Conservation (phyloP, 2,113 vertebrate genomes). For the Sigmodon hispidus region DNA sequence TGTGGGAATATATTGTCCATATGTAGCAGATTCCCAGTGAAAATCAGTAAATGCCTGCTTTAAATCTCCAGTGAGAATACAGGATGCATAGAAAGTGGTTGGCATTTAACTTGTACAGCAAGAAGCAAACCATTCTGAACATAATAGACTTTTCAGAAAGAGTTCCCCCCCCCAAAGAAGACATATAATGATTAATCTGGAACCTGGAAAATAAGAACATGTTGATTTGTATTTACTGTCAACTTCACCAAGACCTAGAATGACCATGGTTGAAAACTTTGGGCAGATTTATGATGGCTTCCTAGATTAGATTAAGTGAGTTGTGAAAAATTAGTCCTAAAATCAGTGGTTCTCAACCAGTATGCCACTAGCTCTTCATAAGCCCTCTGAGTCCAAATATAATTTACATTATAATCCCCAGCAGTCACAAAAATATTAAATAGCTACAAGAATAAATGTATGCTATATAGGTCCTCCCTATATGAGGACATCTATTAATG, state of each 20-base stretch:
- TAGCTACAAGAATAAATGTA: not conserved
- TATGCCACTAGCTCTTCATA: accelerated
- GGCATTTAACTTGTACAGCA: not conserved
- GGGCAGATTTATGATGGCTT: not conserved
- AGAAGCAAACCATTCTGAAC: not conserved
- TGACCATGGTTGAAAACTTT: not conserved
- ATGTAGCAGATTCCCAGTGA: not conserved
- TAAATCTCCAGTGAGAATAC: not conserved
- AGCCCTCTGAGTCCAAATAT: not conserved
- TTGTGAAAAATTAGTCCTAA: not conserved
- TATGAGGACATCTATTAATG: not conserved
- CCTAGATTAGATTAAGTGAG: not conserved
- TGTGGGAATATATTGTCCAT: not conserved
- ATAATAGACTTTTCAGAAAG: not conserved
- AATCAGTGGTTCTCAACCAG: not conserved
- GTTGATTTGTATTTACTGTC: not conserved
- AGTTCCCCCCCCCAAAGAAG: not conserved
- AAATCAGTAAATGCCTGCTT: not conserved
- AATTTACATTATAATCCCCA: not conserved
- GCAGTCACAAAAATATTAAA: not conserved
- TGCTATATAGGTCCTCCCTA: too few relatives aligned
- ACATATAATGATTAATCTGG: not conserved
- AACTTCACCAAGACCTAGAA: not conserved
- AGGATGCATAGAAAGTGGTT: not conserved
- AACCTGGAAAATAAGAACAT: not conserved